Conservation (phyloP, 2,888 invertebrate species). For the Sipunculus nudus region DNA sequence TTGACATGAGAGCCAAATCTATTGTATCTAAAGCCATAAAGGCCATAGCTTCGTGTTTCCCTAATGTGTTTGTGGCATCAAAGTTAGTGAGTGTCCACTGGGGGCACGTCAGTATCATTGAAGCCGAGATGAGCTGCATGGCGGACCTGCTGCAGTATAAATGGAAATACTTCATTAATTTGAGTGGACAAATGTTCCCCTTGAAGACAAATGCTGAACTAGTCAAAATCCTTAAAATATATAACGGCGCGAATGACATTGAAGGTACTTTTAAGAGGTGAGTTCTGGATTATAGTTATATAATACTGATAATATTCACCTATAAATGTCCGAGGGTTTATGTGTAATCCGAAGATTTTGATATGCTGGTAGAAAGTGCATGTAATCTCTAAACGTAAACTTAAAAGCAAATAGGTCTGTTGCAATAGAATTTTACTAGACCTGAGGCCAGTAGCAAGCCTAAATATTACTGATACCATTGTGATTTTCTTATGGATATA, state of each 20-base stretch:
- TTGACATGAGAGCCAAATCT: constrained; percentile 49
- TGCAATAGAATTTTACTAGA: too few relatives aligned
- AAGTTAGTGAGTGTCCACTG: constrained; percentile 45
- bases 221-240: constrained; percentile 49
- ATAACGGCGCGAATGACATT: constrained; percentile 56
- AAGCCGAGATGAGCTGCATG: constrained; percentile 54
- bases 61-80: constrained; percentile 58
- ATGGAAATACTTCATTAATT: constrained; percentile 62
- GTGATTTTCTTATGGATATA: too few relatives aligned
- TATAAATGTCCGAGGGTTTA: too few relatives aligned
- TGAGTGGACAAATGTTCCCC: constrained; percentile 61
- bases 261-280: constrained; percentile 44
- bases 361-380: too few relatives aligned
- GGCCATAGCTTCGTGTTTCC: constrained; percentile 49
- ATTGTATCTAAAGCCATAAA: constrained; percentile 42
- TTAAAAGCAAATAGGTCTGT: too few relatives aligned
- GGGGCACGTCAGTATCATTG: constrained; percentile 50
- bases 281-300: constrained; percentile 4
- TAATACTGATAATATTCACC: too few relatives aligned
- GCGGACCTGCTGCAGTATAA: constrained; percentile 40
- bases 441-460: too few relatives aligned
- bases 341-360: too few relatives aligned
- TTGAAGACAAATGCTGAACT: constrained; percentile 57
- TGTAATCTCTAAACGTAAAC: too few relatives aligned
- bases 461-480: too few relatives aligned